Evolutionary conservation across 2,888 invertebrate species (phyloP).

Genomic region (Corythucha ciliata): DNA sequence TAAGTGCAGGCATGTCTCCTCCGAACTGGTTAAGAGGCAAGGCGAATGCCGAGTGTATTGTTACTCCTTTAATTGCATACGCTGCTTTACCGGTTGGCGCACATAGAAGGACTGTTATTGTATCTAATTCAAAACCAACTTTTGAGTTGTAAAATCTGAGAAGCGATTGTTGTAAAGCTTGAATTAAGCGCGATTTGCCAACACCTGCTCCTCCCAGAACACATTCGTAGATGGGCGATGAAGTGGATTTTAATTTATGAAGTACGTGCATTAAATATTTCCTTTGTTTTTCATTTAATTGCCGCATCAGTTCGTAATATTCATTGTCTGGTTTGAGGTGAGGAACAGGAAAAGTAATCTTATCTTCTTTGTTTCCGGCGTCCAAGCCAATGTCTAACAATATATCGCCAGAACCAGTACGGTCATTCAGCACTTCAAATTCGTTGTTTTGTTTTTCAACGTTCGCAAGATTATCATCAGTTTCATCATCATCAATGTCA

Average conservation of each 20-base stretch:
- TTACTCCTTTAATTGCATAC: constrained; percentile 26
- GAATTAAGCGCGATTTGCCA: constrained; percentile 31
- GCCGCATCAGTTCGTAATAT: neutral
- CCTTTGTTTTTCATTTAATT: constrained; percentile 15
- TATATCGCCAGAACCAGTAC: constrained; percentile 15
- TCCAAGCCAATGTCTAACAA: neutral
- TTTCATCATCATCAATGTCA: constrained; percentile 12
- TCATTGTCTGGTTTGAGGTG: constrained; percentile 2
- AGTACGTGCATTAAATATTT: constrained; percentile 1
- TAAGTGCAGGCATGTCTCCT: constrained; percentile 18
- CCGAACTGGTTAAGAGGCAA: constrained; percentile 25
- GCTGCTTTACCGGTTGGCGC: constrained; percentile 32
- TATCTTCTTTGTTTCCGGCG: neutral
- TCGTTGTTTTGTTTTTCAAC: neutral
- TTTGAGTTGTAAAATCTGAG: constrained; percentile 17
- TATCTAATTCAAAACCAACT: constrained; percentile 16
- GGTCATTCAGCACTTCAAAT: constrained; percentile 13
- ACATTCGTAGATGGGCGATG: constrained; percentile 6
- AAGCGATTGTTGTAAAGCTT: constrained; percentile 27
- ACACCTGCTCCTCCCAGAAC: constrained; percentile 15
- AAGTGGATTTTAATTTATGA: neutral
- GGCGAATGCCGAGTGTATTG: constrained; percentile 29
- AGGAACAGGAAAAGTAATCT: neutral
- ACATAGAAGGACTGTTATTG: constrained; percentile 24
- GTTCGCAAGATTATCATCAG: neutral